Percentiles rank a stretch among this genome's conserved stretches.
Evolutionary conservation across 2,797 vertebrate genomes (phyloP).

Genomic region (Hylomyscus alleni): DNA sequence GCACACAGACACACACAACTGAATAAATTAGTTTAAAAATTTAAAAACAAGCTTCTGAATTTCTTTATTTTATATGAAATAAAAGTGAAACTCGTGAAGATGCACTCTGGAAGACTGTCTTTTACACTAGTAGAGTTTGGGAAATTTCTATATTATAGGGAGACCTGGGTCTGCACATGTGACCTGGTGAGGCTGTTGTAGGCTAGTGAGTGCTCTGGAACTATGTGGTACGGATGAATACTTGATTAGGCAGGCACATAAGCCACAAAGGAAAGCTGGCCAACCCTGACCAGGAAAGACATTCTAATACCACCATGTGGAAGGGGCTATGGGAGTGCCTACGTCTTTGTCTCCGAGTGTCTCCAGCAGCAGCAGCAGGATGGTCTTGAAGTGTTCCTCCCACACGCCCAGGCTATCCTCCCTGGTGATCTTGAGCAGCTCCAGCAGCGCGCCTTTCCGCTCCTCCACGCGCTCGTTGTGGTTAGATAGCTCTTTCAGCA

Average conservation of each 20-base stretch:
- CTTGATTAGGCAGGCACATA: neutral
- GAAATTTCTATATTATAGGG: neutral
- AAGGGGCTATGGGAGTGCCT: slow-evolving; percentile 59
- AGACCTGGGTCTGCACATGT: neutral
- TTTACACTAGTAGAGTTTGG: neutral
- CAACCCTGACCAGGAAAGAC: neutral
- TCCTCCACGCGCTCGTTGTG: slow-evolving; percentile 98
- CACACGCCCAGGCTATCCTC: slow-evolving; percentile 97
- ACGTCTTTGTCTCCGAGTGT: slow-evolving; percentile 99
- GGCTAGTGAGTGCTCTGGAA: neutral
- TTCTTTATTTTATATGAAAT: slow-evolving; percentile 15
- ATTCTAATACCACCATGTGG: neutral
- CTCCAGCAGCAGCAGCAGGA: slow-evolving; percentile 97
- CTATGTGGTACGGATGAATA: neutral
- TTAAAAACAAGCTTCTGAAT: slow-evolving; percentile 41
- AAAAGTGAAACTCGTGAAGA: neutral
- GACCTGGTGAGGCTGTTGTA: neutral
- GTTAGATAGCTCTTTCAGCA: slow-evolving; percentile 98
- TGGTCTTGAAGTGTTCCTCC: slow-evolving; percentile 99
- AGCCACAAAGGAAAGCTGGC: neutral
- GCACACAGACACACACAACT: neutral
- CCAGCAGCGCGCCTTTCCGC: slow-evolving; percentile 95
- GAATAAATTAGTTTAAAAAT: neutral
- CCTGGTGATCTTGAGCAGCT: slow-evolving; percentile 96
- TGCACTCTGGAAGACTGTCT: neutral